Percentiles rank a stretch among this genome's conserved stretches.
phyloP scores from a whole-genome alignment of 1,140 invertebrate genomes.

The Himalopsyche phryganea region DNA sequence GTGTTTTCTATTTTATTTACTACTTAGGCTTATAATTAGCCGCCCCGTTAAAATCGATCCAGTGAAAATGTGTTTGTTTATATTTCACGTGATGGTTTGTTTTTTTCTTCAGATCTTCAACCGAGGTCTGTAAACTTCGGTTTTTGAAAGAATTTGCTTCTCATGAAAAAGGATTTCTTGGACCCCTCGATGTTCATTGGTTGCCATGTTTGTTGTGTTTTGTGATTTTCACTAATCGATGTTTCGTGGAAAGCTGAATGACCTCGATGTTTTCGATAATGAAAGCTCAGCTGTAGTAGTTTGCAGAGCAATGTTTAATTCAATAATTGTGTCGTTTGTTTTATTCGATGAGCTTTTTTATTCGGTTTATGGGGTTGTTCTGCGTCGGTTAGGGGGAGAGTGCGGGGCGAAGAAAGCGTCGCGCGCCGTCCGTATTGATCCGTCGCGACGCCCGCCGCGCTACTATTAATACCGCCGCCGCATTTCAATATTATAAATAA shows the following conservation, averaged over 20 bases:
- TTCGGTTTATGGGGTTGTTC: conserved; percentile 4
- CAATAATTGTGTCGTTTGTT: no score
- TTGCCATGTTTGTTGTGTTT: conserved; percentile 26
- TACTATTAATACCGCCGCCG: conserved; percentile 17
- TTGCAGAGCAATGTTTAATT: no score
- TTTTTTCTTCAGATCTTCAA: background rate
- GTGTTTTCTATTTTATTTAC: background rate
- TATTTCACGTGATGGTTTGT: conserved; percentile 10
- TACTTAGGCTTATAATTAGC: background rate
- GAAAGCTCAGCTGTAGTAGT: no score
- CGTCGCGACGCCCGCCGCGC: conserved; percentile 25
- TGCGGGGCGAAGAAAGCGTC: conserved; percentile 7
- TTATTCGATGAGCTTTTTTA: background rate
- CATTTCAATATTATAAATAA: conserved; percentile 23
- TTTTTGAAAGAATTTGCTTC: background rate
- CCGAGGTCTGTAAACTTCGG: conserved; percentile 18
- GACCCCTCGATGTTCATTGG: conserved; percentile 4
- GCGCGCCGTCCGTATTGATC: conserved; percentile 33
- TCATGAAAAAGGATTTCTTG: background rate
- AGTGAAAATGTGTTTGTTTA: conserved; percentile 14
- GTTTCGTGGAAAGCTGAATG: no score
- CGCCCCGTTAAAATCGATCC: no score
- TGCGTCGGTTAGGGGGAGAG: conserved; percentile 4
- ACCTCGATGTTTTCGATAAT: no score
- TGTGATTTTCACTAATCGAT: background rate